These are phyloP conservation scores for Beaufortia kweichowensis DNA, from an alignment of 2,113 vertebrate genomes.

Conservation along the genomic window DNA sequence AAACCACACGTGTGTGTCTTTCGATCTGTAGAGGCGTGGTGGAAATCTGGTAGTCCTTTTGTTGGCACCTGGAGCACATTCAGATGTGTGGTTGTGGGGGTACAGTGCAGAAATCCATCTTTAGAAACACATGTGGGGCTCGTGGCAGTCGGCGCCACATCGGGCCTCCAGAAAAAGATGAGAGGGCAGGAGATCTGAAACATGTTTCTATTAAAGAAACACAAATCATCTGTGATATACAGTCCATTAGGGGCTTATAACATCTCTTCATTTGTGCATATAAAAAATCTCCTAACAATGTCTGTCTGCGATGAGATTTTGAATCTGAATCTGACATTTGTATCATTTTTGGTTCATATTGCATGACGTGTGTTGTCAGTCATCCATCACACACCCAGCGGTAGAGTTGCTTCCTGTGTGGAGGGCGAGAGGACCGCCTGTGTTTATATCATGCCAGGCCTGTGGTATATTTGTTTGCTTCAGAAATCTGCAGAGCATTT, in stretches of 20 bases:
- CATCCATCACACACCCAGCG: neutral
- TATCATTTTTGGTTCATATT: neutral
- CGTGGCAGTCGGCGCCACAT: conserved; percentile 26
- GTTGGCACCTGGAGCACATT: conserved; percentile 22
- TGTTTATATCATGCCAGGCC: conserved; percentile 32
- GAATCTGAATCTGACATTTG: conserved; percentile 31
- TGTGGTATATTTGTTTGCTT: conserved; percentile 40
- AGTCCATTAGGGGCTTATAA: too few relatives aligned
- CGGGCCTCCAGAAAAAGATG: conserved; percentile 16
- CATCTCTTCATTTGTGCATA: too few relatives aligned
- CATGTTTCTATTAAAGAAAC: conserved; percentile 16
- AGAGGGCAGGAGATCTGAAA: conserved; percentile 17
- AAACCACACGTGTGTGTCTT: conserved; percentile 28
- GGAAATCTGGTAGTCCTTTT: neutral
- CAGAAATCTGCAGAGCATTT: conserved; percentile 21
- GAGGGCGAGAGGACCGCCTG: conserved; percentile 23
- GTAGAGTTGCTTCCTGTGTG: conserved; percentile 24
- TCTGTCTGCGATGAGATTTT: neutral
- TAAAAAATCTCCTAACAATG: too few relatives aligned
- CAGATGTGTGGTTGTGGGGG: conserved; percentile 26
- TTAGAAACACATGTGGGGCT: conserved; percentile 39
- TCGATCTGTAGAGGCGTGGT: conserved; percentile 2
- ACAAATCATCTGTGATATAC: conserved; percentile 24
- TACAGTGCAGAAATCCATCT: neutral
- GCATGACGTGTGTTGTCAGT: conserved; percentile 14